These are phyloP conservation scores for Porites lutea DNA, from an alignment of 64 coral and sea anemone species.

Conservation along the genomic window DNA sequence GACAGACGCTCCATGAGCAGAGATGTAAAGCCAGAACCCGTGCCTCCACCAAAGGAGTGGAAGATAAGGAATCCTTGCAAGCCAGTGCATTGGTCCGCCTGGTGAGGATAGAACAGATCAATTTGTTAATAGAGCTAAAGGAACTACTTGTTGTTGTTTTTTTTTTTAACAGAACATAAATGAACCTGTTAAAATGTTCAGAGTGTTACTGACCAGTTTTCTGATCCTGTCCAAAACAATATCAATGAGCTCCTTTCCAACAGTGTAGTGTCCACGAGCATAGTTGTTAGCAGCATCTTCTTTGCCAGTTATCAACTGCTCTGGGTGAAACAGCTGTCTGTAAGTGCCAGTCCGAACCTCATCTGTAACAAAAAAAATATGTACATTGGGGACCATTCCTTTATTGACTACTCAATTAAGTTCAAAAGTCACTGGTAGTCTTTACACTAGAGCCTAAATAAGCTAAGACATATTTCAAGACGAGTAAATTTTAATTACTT, in stretches of 20 bases:
- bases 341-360: slow-evolving; percentile 13
- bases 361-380: not conserved
- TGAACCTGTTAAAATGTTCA: no score
- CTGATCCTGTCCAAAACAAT: slow-evolving; percentile 1
- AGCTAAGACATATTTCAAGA: no score
- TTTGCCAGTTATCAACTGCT: slow-evolving; percentile 21
- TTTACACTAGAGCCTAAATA: no score
- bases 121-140: not conserved
- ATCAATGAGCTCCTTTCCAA: slow-evolving; percentile 12
- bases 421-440: no score
- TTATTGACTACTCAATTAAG: no score
- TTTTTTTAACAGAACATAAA: no score
- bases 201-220: not conserved
- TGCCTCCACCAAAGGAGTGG: slow-evolving; percentile 29
- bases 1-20: slow-evolving; percentile 32
- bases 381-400: no score
- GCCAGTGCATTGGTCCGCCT: slow-evolving; percentile 23
- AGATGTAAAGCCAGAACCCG: slow-evolving; percentile 37
- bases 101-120: not conserved
- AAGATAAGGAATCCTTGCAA: slow-evolving; percentile 29
- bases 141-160: no score
- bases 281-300: slow-evolving; percentile 44
- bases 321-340: slow-evolving; percentile 34
- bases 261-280: slow-evolving; percentile 39
- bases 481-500: no score